These are phyloP conservation scores for Muschampia staudingeri DNA, from an alignment of 2,888 invertebrate genomes.

Conservation along the genomic window DNA sequence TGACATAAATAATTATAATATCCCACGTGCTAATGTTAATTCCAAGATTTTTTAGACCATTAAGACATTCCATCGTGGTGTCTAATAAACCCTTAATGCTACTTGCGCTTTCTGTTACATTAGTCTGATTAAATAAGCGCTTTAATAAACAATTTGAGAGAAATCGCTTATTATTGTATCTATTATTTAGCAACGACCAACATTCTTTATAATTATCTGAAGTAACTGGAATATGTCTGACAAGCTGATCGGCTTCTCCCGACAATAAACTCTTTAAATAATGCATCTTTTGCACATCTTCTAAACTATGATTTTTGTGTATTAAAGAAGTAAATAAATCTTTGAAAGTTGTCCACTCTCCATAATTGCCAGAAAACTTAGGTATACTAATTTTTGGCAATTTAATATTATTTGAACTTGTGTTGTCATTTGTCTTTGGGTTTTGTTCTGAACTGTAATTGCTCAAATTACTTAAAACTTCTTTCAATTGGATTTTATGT, in stretches of 20 bases:
- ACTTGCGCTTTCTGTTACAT: background rate
- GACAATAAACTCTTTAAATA: background rate
- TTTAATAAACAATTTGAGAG: background rate
- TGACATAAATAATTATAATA: background rate
- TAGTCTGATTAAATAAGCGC: background rate
- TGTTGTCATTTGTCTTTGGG: background rate
- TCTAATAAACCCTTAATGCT: background rate
- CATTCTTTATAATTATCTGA: constrained; percentile 10
- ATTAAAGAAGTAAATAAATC: background rate
- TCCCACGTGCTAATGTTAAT: constrained; percentile 5
- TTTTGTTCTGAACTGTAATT: background rate
- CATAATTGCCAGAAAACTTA: background rate
- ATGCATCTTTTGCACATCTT: background rate
- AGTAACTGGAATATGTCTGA: background rate
- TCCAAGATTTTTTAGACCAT: constrained; percentile 9
- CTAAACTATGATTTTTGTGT: background rate
- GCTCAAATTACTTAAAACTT: background rate
- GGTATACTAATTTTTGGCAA: background rate
- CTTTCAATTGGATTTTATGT: background rate
- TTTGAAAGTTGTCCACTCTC: background rate
- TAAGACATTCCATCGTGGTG: background rate
- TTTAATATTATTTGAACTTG: background rate
- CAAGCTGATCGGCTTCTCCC: background rate
- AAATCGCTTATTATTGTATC: background rate
- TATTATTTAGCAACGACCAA: background rate